Evolutionary conservation across 2,888 invertebrate genomes (phyloP), one percentile per base, ranked within the genome.

Genomic region (Minunthozetes semirufus): DNA sequence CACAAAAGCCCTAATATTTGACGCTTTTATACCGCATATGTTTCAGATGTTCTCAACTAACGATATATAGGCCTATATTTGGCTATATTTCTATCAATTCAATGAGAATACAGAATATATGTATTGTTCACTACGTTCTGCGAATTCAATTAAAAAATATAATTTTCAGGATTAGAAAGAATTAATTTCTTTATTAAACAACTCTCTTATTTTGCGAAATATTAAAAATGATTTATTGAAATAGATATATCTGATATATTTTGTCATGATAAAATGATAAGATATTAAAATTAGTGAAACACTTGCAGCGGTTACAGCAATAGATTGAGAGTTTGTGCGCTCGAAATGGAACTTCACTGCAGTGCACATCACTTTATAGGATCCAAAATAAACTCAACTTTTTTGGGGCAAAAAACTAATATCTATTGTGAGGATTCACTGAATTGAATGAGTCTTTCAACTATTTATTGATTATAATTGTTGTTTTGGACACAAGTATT

Each of bases 371-470:
- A 22, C 25, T 22, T 13, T 61, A 61, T 61, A 61, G 29, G 29
- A 29, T 15, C 19, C 17, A 56, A 25, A 56, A 50, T 50, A 22
- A 56, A 9, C 25, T 56, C 25, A 27, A 17, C 33, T 6, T 61
- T 61, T 61, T 61, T 61, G n/a, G 61, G 22, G 9, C 19, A 29
- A 61, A 61, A 61, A 61, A n/a, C n/a, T 61, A 61, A 61, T 61
- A 22, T 61, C 29, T 61, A 9, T 61, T 61, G 56, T 56, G 11
- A 56, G 8, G n/a, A 56, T 56, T 56, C 19, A 9, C n/a, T 9
- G 4, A 22, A 9, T 53, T 53, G 53, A 42, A 42, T 42, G 13
- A 48, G n/a, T 15, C 4, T 8, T 50, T 50, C n/a, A 56, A 13
- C 9, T 17, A 19, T 56, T 56, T 56, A 56, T 56, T 56, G 9